These are phyloP conservation scores for Saccostrea glomerata DNA, from an alignment of 1,140 invertebrate genomes.

Conservation along the genomic window DNA sequence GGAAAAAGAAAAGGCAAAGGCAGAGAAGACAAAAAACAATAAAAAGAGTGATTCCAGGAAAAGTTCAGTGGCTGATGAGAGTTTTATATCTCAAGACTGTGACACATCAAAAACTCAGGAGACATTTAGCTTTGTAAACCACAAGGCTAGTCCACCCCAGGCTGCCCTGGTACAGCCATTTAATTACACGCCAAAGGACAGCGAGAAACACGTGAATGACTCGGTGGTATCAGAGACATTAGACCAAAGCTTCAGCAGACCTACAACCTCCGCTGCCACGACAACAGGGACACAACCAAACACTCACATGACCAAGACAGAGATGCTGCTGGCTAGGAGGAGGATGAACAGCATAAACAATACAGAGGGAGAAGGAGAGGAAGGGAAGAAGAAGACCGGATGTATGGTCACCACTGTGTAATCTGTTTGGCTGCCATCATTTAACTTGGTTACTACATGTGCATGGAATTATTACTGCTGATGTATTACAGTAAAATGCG, in stretches of 20 bases:
- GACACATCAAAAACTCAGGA: slow-evolving; percentile 18
- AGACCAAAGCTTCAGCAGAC: slow-evolving; percentile 43
- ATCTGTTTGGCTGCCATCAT: not conserved
- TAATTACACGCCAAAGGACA: slow-evolving; percentile 78
- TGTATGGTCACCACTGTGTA: slow-evolving; percentile 68
- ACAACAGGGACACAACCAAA: slow-evolving; percentile 18
- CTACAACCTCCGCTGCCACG: not conserved
- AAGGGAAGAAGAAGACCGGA: slow-evolving; percentile 54
- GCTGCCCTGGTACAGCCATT: slow-evolving; percentile 81
- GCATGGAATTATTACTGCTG: no score
- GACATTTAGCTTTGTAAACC: not conserved
- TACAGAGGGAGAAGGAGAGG: slow-evolving; percentile 41
- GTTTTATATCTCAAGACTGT: slow-evolving; percentile 15
- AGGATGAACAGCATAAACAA: slow-evolving; percentile 64
- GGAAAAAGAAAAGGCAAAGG: slow-evolving; percentile 68
- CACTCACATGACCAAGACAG: slow-evolving; percentile 75
- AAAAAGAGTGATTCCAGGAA: slow-evolving; percentile 46
- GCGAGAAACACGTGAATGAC: not conserved
- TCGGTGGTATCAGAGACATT: slow-evolving; percentile 28
- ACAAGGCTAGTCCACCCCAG: slow-evolving; percentile 40
- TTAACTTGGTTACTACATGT: not conserved
- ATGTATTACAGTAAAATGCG: no score
- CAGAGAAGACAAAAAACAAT: slow-evolving; percentile 50
- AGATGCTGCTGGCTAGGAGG: slow-evolving; percentile 77
- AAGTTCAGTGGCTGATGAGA: slow-evolving; percentile 46